Evolutionary conservation across 1,140 invertebrate genomes (phyloP), one percentile per base, ranked within the genome.

Genomic region (Neodiprion pinetum): DNA sequence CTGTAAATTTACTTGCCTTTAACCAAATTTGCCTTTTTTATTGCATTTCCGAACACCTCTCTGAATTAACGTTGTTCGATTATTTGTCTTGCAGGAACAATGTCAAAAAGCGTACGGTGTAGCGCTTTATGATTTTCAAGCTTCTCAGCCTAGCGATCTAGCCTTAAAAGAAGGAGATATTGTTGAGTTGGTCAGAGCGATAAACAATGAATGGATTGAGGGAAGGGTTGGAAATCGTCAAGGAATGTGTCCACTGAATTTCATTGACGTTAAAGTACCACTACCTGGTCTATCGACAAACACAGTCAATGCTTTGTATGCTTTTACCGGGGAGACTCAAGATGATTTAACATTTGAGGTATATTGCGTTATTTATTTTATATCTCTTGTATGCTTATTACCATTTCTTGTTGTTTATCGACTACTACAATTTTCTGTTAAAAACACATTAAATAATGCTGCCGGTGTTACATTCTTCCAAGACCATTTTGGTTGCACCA

Each of bases 231-330:
- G 87, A 40, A 89, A 91, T 80, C 88, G 89, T 48, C 92, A 93
- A 83, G 96, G 96, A 69, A 93, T 96, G 73, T 96, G 96, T 88
- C 96, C 96, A 1, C 85, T 89, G 21, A 95, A 92, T 83, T 96
- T 95, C 88, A 90, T 96, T 67, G 91, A 95, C 75, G 87, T 96
- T 67, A 92, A 93, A 83, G 90, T 95, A 79, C 94, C 95, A 67
- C 84, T 96, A 70, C 87, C 88, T 40, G 89, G 78, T 10, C 67
- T 76, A 49, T 76, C 78, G 50, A 80, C 77, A 49, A 81, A 86
- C 80, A 82, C 80, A 80, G 91, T 91, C 7, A 87, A 87, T 73
- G 92, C 91, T 66, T 81, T 93, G 23, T 93, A 92, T 80, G 83
- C 91, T 72, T 94, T 93, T 80, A 87, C 87, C n/a, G 91, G 91